phyloP scores from a whole-genome alignment of 1,140 invertebrate genomes.

The Micrasema longulum region DNA sequence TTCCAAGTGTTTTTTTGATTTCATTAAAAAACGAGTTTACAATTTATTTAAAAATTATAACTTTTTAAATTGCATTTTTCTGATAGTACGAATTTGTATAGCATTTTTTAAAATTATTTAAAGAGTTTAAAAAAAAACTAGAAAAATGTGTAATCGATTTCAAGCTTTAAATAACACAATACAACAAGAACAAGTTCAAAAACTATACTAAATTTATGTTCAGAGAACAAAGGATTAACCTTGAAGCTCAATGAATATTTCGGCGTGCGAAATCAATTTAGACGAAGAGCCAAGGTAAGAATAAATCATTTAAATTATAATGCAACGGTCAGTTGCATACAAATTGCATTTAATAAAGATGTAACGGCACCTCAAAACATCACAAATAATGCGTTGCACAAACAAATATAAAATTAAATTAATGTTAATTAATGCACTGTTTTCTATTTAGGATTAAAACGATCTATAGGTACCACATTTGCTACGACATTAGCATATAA shows the following conservation, averaged over 20 bases:
- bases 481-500: neutral
- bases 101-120: too few species aligned
- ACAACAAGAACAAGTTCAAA: neutral
- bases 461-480: conserved; percentile 47
- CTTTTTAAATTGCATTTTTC: too few species aligned
- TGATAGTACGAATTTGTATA: too few species aligned
- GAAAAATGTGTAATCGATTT: neutral
- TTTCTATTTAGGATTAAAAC: conserved; percentile 43
- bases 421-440: conserved; percentile 43
- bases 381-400: conserved; percentile 17
- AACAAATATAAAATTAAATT: conserved; percentile 38
- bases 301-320: neutral
- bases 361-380: conserved; percentile 14
- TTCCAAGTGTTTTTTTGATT: too few species aligned
- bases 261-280: neutral
- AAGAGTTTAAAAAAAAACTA: too few species aligned
- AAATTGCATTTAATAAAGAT: conserved; percentile 27
- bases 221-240: too few species aligned
- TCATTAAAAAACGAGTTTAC: too few species aligned
- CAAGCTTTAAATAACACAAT: too few species aligned
- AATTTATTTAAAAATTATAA: too few species aligned
- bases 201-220: neutral
- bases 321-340: neutral
- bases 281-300: neutral
- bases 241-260: neutral